Conservation (phyloP, 2,797 vertebrate species). For the Peromyscus attwateri region DNA sequence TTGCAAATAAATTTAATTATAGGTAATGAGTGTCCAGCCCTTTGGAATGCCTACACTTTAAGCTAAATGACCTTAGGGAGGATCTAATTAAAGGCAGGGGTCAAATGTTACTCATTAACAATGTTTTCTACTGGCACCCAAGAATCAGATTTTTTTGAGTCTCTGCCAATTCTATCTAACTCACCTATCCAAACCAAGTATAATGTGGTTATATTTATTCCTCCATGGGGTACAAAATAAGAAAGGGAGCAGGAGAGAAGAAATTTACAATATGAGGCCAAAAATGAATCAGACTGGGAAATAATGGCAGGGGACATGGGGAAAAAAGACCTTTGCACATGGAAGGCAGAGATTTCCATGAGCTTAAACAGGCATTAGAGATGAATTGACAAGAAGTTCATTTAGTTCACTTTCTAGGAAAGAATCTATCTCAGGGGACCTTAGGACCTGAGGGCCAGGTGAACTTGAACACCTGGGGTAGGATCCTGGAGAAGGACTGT, state of each 20-base stretch:
- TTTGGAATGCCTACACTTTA: neutral
- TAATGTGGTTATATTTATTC: neutral
- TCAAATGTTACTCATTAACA: neutral
- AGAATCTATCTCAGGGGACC: neutral
- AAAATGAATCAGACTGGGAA: neutral
- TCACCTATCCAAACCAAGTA: neutral
- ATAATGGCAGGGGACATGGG: neutral
- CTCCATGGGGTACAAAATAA: neutral
- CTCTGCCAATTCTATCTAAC: neutral
- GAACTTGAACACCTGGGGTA: neutral
- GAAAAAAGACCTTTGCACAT: neutral
- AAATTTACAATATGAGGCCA: slow-evolving; percentile 21
- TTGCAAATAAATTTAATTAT: slow-evolving; percentile 34
- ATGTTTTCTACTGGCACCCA: neutral
- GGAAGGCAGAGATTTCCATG: neutral
- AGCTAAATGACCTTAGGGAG: neutral
- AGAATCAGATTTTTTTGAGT: neutral
- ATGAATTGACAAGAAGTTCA: neutral
- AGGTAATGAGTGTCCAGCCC: neutral
- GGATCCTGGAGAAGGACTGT: neutral
- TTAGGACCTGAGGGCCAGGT: neutral
- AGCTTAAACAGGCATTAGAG: neutral
- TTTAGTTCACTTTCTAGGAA: slow-evolving; percentile 8
- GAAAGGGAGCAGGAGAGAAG: neutral
- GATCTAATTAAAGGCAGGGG: neutral